Conservation (phyloP, 2,113 vertebrate species). For the Vulpes vulpes region DNA sequence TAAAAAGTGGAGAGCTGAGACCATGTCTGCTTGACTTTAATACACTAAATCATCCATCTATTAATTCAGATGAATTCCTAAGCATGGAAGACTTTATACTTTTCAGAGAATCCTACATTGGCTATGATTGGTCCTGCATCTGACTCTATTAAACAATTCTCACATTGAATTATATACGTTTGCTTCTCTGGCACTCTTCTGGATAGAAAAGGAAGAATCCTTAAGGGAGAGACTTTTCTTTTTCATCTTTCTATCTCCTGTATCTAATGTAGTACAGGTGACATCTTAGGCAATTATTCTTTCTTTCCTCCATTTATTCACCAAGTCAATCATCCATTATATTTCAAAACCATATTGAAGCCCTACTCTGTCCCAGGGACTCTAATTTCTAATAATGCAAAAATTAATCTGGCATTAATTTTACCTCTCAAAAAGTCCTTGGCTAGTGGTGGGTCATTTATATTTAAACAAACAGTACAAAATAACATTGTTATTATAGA, state of each 20-base stretch:
- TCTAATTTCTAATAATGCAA: background rate
- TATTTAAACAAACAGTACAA: background rate
- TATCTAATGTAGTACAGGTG: background rate
- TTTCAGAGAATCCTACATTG: background rate
- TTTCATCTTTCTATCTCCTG: background rate
- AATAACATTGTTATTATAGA: background rate
- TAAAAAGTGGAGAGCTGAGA: background rate
- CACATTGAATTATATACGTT: background rate
- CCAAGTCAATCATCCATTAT: background rate
- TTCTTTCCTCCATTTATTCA: background rate
- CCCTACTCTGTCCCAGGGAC: no score
- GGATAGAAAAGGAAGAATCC: background rate
- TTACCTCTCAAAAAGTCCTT: background rate
- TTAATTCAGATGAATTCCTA: background rate
- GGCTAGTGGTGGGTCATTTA: no score
- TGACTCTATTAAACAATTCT: background rate
- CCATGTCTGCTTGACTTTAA: background rate
- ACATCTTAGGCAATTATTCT: background rate
- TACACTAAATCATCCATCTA: background rate
- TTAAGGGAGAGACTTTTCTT: background rate
- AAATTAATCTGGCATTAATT: background rate
- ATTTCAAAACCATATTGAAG: background rate
- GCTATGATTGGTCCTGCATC: accelerated
- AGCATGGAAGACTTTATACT: background rate
- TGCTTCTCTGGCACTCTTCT: background rate